Base-by-base conservation (phyloP, 2,888 invertebrate genomes). In the Tetranychus truncatus region DNA sequence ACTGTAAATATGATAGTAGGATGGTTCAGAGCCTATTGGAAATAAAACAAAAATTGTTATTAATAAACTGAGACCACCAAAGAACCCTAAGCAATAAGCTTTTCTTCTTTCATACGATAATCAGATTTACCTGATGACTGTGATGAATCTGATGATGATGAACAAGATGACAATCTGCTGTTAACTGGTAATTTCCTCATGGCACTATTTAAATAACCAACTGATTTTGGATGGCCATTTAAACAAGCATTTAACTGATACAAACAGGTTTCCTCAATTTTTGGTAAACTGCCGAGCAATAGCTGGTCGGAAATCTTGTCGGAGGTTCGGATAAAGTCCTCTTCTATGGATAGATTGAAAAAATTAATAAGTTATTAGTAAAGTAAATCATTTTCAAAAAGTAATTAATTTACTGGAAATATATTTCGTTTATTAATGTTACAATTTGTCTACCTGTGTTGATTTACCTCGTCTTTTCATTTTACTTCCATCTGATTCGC, bases 141-240 rank as follows among this genome's bases (percentile, higher is more conserved):
- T 55, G 55, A 55, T 55, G 55, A 55, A 6, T 55, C 55, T 55
- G 55, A 55, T 9, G 55, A 55, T 15, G 55, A 55, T 69, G 69
- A 69, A 20, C 21, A 69, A 21, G 69, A 24, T 69, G 69, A 21
- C 9, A 69, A 21, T 21, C 69, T 20, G n/a, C 69, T 69, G 8
- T 69, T 69, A 21, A 69, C 24, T 34, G 69, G 69, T 69, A 69
- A 69, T 7, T n/a, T 9, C 4, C 69, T 69, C 69, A 69, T 69
- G 9, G 69, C 69, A 24, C 69, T 69, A n/a, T 69, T 69, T 34
- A 69, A 24, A 69, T 69, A 69, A 11, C 69, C 69, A 9, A 9
- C n/a, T 20, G 69, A 20, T 21, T 20, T 69, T 18, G 11, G 21
- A 21, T 69, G 69, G n/a, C 69, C 69, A 69, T 69, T 69, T 69